Percentiles rank a stretch among this genome's conserved stretches.
Evolutionary conservation across 2,888 invertebrate genomes (phyloP).

Genomic region (Ichneumon xanthorius): DNA sequence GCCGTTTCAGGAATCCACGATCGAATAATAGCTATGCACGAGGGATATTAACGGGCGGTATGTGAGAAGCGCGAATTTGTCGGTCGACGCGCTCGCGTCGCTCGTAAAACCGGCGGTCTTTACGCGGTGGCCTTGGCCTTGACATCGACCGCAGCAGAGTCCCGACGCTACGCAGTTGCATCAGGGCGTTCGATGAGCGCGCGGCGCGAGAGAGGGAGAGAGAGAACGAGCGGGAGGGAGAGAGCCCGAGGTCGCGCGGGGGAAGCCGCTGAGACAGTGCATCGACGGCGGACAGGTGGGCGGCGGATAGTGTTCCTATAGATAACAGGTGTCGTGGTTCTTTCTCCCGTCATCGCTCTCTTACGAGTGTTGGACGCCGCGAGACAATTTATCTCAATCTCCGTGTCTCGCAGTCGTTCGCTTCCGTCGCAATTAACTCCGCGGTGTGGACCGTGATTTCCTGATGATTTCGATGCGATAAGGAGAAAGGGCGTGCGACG

Average conservation of each 20-base stretch:
- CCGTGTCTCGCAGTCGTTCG: not conserved
- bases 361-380: not conserved
- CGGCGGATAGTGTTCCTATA: conserved; percentile 39
- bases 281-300: conserved; percentile 66
- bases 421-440: not conserved
- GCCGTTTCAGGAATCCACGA: not conserved
- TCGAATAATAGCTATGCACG: not conserved
- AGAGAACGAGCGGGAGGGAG: not conserved
- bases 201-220: conserved; percentile 43
- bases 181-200: conserved; percentile 78
- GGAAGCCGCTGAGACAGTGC: conserved; percentile 52
- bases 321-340: conserved; percentile 54
- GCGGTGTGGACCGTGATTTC: not conserved
- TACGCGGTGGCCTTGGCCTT: conserved; percentile 80
- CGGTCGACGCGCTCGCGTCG: conserved; percentile 53
- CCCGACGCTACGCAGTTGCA: conserved; percentile 84
- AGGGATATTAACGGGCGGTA: conserved; percentile 26
- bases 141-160: conserved; percentile 82
- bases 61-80: conserved; percentile 59
- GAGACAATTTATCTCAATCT: conserved; percentile 18
- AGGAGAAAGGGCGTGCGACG: not conserved
- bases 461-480: not conserved
- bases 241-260: conserved; percentile 36
- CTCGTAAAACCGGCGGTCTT: conserved; percentile 68
- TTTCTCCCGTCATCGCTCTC: conserved; percentile 32